Percentiles rank a stretch among this genome's conserved stretches.
phyloP scores from a whole-genome alignment of 2,113 vertebrate genomes.

The Gracilinanus agilis region DNA sequence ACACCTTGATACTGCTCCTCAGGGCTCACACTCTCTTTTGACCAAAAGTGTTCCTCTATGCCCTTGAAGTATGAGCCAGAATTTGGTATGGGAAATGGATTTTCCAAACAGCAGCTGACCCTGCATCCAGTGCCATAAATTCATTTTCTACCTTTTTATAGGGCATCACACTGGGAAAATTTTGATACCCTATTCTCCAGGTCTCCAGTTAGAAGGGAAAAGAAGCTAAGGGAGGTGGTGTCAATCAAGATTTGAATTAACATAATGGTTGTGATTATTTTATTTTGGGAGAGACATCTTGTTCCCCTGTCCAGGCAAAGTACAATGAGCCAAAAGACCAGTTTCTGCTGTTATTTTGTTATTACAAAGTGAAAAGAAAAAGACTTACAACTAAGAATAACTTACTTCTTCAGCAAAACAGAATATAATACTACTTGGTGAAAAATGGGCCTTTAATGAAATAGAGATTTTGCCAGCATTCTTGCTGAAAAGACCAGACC shows the following conservation, averaged over 20 bases:
- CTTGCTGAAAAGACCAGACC: not conserved
- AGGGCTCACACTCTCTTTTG: no score
- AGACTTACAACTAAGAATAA: not conserved
- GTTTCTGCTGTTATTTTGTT: no score
- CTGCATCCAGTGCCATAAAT: not conserved
- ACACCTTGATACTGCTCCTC: no score
- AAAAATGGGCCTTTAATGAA: not conserved
- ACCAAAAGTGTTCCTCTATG: no score
- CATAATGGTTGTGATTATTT: no score
- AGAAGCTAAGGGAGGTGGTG: not conserved
- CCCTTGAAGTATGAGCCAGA: no score
- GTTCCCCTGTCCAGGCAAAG: no score
- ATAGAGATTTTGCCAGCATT: not conserved
- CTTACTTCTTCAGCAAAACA: not conserved
- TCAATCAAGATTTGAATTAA: not conserved
- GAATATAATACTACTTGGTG: not conserved
- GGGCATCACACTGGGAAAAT: not conserved
- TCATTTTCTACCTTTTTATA: not conserved
- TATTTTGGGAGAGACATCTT: no score
- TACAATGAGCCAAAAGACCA: no score
- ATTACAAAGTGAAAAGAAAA: not conserved
- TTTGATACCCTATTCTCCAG: not conserved
- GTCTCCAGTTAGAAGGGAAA: not conserved
- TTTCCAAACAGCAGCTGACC: no score
- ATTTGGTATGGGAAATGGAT: no score